Conservation (phyloP, 2,113 vertebrate species). For the Noctilio leporinus region DNA sequence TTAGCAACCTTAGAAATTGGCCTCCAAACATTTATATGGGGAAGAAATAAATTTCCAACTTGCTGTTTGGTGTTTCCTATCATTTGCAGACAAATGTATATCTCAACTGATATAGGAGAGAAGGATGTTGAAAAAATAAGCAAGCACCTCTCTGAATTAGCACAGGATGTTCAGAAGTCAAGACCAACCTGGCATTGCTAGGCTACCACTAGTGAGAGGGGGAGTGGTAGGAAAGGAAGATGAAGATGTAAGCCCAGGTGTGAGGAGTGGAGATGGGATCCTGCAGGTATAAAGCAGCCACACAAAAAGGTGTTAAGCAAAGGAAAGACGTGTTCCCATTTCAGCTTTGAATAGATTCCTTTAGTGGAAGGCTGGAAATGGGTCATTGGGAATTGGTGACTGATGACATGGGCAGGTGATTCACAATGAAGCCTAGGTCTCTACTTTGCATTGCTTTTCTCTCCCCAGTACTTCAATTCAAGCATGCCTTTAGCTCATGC, state of each 20-base stretch:
- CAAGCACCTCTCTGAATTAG: not conserved
- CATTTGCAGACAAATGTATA: constrained; percentile 1
- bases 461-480: not conserved
- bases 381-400: not conserved
- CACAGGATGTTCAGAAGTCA: not conserved
- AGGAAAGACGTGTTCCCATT: not conserved
- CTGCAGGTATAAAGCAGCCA: not conserved
- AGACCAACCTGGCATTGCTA: not conserved
- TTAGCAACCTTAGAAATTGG: not conserved
- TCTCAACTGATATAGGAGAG: not conserved
- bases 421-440: not conserved
- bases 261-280: not conserved
- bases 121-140: not conserved
- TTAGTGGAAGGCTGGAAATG: not conserved
- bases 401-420: not conserved
- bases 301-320: not conserved
- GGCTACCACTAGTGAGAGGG: not conserved
- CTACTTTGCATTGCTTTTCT: not conserved
- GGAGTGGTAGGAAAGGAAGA: not conserved
- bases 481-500: not conserved
- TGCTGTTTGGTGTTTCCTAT: not conserved
- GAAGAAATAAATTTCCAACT: not conserved
- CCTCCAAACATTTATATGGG: not conserved
- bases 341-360: not conserved
- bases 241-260: not conserved